Conservation (phyloP, 92 coral and sea anemone species). For the Pocillopora grandis region DNA sequence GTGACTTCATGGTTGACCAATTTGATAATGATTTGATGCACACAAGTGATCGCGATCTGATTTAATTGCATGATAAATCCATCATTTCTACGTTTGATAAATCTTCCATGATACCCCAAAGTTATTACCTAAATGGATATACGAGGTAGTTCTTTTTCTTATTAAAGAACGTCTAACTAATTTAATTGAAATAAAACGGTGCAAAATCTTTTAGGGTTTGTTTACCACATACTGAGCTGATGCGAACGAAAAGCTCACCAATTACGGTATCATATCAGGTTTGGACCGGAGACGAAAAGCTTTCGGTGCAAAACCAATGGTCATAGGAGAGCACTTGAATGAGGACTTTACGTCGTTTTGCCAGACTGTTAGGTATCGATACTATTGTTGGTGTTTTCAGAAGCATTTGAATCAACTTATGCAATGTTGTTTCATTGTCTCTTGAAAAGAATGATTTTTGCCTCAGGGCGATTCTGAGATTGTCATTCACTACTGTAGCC, state of each 20-base stretch:
- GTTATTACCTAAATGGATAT: neutral
- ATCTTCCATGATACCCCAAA: neutral
- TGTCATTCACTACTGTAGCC: neutral
- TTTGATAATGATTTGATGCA: neutral
- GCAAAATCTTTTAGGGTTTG: neutral
- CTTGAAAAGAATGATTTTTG: neutral
- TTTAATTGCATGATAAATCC: neutral
- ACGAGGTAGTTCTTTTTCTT: neutral
- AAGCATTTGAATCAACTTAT: neutral
- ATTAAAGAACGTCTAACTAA: neutral
- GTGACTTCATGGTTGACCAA: neutral
- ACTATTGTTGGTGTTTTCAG: neutral
- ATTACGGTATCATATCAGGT: neutral
- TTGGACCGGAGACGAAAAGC: neutral
- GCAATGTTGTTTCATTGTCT: neutral
- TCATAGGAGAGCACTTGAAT: neutral
- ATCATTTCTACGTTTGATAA: neutral
- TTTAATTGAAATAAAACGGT: neutral
- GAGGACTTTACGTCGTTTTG: neutral
- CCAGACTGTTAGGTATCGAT: conserved; percentile 2
- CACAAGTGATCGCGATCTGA: neutral
- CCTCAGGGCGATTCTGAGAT: neutral
- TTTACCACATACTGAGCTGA: neutral
- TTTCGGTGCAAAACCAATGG: neutral
- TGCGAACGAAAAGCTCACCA: too few relatives aligned